Evolutionary conservation across 2,113 vertebrate genomes (phyloP).

Genomic region (Capricornis sumatraensis): DNA sequence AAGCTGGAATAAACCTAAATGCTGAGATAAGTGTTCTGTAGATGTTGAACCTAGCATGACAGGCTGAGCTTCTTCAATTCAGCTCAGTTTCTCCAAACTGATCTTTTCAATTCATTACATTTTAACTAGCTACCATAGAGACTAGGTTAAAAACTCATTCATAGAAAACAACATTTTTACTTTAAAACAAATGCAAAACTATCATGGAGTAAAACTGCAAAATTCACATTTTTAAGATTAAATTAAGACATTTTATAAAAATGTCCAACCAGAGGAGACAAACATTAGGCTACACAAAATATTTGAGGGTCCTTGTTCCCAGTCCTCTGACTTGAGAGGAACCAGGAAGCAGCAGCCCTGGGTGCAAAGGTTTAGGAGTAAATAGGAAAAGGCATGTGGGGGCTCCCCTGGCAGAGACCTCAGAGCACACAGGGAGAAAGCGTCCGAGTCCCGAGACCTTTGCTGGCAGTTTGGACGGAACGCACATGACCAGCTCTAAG

Average conservation of each 20-base stretch:
- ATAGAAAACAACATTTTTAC: not conserved
- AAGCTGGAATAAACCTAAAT: conserved; percentile 23
- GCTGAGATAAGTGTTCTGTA: not conserved
- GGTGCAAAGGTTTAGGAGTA: not conserved
- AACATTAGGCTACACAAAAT: not conserved
- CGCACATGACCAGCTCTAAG: not conserved
- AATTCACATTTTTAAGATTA: not conserved
- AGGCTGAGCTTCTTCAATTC: not conserved
- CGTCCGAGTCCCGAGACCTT: not conserved
- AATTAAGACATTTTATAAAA: not conserved
- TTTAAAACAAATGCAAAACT: not conserved
- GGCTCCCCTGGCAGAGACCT: not conserved
- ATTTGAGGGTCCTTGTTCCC: not conserved
- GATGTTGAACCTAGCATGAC: not conserved
- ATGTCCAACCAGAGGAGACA: not conserved
- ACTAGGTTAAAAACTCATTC: not conserved
- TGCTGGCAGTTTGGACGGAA: not conserved
- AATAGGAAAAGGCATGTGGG: not conserved
- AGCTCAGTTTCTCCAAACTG: not conserved
- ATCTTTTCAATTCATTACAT: not conserved
- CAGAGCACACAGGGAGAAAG: not conserved
- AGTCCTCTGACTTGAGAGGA: not conserved
- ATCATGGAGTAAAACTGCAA: not conserved
- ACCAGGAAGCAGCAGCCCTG: not conserved
- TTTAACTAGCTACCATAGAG: not conserved